A percentile compares a stretch with the other conserved stretches of the same genome.
These are phyloP conservation scores for Psammodynastes pulverulentus DNA, from an alignment of 2,113 vertebrate species.

Conservation along the genomic window DNA sequence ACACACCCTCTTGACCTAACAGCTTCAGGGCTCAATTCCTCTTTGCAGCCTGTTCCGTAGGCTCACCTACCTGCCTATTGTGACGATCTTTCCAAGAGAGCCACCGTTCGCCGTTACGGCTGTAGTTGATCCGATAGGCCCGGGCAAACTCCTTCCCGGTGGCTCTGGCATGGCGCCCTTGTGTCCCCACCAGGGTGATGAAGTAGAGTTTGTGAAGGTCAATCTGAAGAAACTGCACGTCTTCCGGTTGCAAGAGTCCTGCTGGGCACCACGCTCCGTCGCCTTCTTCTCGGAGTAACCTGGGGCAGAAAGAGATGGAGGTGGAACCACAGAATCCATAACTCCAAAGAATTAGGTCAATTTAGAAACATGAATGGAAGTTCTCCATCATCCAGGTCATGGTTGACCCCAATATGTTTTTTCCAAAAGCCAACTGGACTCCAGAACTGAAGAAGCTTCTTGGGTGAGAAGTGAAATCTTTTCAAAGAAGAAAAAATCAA, in stretches of 20 bases:
- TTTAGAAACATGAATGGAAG: neutral
- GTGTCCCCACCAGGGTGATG: constrained; percentile 85
- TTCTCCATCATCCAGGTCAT: no score
- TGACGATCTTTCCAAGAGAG: constrained; percentile 81
- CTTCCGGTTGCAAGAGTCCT: constrained; percentile 77
- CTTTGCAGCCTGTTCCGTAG: neutral
- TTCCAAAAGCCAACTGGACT: no score
- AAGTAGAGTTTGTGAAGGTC: constrained; percentile 82
- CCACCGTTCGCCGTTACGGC: constrained; percentile 81
- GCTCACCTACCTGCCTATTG: constrained; percentile 69
- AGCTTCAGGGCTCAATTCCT: neutral
- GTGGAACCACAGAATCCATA: neutral
- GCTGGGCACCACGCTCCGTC: constrained; percentile 91
- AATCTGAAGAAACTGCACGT: constrained; percentile 86
- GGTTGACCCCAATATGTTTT: no score
- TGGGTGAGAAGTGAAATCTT: no score
- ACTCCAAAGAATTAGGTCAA: neutral
- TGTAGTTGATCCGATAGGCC: constrained; percentile 83
- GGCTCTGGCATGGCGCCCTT: constrained; percentile 82
- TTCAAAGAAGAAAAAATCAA: no score
- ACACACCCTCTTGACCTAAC: neutral
- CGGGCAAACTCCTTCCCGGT: constrained; percentile 85
- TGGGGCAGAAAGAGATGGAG: constrained; percentile 28
- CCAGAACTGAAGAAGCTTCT: no score
- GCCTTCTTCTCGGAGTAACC: constrained; percentile 82